Percentiles rank a stretch among this genome's conserved stretches.
Conservation (phyloP, 2,797 vertebrate genomes). For the Prunella strophiata region DNA sequence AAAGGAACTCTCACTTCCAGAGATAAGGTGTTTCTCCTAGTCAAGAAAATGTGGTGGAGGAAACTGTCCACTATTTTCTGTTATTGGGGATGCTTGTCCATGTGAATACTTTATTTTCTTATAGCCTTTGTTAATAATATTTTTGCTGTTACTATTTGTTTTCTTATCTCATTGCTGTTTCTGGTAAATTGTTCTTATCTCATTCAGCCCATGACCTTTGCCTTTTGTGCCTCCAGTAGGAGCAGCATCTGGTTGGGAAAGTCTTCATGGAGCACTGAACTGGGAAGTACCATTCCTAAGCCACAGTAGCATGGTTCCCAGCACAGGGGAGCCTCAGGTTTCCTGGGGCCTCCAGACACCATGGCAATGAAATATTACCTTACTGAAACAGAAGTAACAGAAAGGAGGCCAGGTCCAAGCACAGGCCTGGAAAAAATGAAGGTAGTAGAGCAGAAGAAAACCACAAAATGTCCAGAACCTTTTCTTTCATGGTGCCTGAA, state of each 20-base stretch:
- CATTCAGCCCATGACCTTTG: neutral
- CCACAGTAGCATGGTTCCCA: neutral
- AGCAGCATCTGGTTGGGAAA: neutral
- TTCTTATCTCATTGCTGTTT: neutral
- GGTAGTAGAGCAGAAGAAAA: neutral
- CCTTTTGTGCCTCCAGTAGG: neutral
- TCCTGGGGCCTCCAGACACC: neutral
- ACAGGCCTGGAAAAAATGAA: neutral
- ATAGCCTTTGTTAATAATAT: neutral
- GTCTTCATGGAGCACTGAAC: neutral
- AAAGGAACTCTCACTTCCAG: neutral
- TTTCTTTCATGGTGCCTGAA: neutral
- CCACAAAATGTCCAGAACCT: neutral
- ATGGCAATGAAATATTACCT: neutral
- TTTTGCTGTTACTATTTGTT: neutral
- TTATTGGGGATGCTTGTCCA: neutral
- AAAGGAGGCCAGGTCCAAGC: neutral
- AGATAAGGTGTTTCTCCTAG: neutral
- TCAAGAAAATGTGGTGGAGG: fast-evolving
- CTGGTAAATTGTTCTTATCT: neutral
- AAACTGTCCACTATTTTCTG: neutral
- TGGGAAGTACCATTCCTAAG: neutral
- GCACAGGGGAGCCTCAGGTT: neutral
- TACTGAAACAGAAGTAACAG: neutral
- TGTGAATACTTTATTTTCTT: neutral